Base-by-base conservation (phyloP, 2,888 invertebrate species). In the Rhingia rostrata region DNA sequence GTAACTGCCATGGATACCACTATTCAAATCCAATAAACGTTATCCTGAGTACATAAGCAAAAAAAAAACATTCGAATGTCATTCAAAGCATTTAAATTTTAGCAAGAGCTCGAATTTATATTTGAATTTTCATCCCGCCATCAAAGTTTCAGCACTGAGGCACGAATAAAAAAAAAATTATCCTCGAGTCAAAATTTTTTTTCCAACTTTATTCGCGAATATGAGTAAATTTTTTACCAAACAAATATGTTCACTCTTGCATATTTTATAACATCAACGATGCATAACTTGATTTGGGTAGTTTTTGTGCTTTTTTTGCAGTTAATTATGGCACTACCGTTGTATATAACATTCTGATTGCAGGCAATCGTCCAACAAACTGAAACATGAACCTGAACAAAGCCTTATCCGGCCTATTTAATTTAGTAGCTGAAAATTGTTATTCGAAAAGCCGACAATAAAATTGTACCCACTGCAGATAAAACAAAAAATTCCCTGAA, bases 181-280 rank as follows among this genome's bases (percentile, higher is more conserved):
- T 22, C 2, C 22, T 22, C 22, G 22, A 22, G 22, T 22, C 22
- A 1, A 22, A n/a, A 2, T 22, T 22, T 22, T 22, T 22, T 22
- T 22, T 22, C 2, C 22, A 22, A 22, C 2, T 22, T 22, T 22
- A 49, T 49, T 37, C 6, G 37, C 49, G 14, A 58, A 58, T 49
- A n/a, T 30, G 60, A 43, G 7, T 51, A 14, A 32, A 45, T 51
- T 63, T 63, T 14, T 10, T 3, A 32, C 41, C 3, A 58, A 22
- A 53, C 12, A 54, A 64, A 73, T 30, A 41, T 56, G 67, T 30
- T 49, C 47, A 43, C 67, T 73, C 67, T 61, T 61, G 80, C 73
- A 67, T 73, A 67, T 80, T 67, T 80, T 73, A 80, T 49, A 53
- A 53, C 61, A 12, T 41, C 64, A 67, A 61, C 70, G 60, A 47